Base-by-base conservation (phyloP, 2,888 invertebrate species). In the Drosophila nr. perissopoda region DNA sequence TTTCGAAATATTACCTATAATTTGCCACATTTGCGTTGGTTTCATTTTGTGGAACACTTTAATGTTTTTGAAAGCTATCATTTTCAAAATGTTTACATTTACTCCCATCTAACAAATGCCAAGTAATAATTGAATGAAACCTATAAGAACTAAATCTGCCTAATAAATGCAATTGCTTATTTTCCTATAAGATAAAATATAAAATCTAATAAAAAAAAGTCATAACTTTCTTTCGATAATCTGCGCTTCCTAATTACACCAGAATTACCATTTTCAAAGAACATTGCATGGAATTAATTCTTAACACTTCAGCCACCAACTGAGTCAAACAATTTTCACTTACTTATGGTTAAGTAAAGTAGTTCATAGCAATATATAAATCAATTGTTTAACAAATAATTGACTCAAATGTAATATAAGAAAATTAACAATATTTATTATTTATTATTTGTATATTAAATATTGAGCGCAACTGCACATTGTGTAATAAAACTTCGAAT, bases 1-100 rank as follows among this genome's bases (percentile, higher is more conserved):
- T 62, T 31, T 29, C 21, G 2, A 33, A 38, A 63, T 59, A 18
- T 64, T 54, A 25, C 25, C 73, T 64, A 48, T 54, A 73, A 59
- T 59, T 56, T 42, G 34, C 59, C 51, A 60, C 49, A 11, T 51
- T 52, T 25, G 36, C 49, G 11, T 3, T 49, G 27, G 2, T 4
- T 25, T 45, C 45, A 25, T 18, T 45, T 25, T 45, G 25, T 2
- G 25, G 0, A 45, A 16, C 8, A 25, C 2, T 16, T 25, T 2
- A 7, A 45, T 45, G 21, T 4, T 45, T 45, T 27, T 48, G 7
- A 18, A 18, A 38, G 18, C 18, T 1, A 45, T 42, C 2, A 42
- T 21, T 21, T 21, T 3, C 2, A 1, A 5, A 13, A 21, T 7
- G 3, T 38, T 3, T 38, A 18, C 18, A 38, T 38, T 8, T 0